Conservation (phyloP, 2,888 invertebrate species). For the Leptopterna dolabrata region DNA sequence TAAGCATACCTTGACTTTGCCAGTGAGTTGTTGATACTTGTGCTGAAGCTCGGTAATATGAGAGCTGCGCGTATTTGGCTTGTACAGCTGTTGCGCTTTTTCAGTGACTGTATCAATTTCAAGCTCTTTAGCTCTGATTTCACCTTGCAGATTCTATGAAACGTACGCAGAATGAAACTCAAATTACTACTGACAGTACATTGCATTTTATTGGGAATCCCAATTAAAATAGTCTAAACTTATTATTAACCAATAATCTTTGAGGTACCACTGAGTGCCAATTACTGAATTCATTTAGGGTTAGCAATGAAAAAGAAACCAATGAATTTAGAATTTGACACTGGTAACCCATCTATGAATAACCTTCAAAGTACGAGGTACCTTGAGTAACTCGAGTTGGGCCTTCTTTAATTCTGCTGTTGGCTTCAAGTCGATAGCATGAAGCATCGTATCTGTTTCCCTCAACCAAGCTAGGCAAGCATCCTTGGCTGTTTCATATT, state of each 20-base stretch:
- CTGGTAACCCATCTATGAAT: no score
- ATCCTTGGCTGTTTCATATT: slow-evolving; percentile 88
- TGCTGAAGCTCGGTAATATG: slow-evolving; percentile 91
- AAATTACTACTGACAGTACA: not conserved
- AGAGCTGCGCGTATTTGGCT: slow-evolving; percentile 80
- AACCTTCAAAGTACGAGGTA: slow-evolving; percentile 59
- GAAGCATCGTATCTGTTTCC: slow-evolving; percentile 86
- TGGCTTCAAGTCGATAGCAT: slow-evolving; percentile 87
- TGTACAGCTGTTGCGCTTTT: slow-evolving; percentile 85
- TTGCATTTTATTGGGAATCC: not conserved
- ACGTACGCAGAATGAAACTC: not conserved
- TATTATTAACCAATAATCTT: no score
- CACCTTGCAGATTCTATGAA: slow-evolving; percentile 80
- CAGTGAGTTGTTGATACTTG: slow-evolving; percentile 90
- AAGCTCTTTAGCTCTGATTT: slow-evolving; percentile 88
- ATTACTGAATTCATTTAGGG: no score
- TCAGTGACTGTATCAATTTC: slow-evolving; percentile 95
- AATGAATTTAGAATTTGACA: no score
- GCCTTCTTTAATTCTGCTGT: slow-evolving; percentile 85
- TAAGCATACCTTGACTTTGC: slow-evolving; percentile 78
- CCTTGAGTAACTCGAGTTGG: slow-evolving; percentile 81
- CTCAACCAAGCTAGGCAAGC: slow-evolving; percentile 88
- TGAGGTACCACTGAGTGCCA: no score
- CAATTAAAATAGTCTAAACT: no score
- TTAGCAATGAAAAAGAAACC: no score